Evolutionary conservation across 2,113 vertebrate genomes (phyloP).

Genomic region (Spilogale gracilis): DNA sequence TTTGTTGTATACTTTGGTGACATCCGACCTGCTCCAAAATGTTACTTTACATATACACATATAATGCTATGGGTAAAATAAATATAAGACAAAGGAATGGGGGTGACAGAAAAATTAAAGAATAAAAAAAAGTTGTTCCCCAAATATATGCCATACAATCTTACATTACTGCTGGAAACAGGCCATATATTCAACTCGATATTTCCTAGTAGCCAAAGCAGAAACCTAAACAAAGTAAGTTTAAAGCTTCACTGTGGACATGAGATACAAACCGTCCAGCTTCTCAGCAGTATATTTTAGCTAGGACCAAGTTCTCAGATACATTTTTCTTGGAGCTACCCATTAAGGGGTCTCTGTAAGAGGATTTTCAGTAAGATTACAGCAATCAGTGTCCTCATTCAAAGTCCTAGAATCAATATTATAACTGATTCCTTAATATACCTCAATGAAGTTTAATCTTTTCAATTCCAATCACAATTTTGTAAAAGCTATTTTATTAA

Average conservation of each 20-base stretch:
- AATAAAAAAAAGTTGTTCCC: background rate
- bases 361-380: background rate
- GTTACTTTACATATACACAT: background rate
- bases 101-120: background rate
- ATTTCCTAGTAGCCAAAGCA: background rate
- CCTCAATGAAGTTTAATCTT: background rate
- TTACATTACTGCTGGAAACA: background rate
- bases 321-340: background rate
- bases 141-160: background rate
- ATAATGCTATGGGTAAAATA: background rate
- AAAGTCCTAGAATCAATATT: background rate
- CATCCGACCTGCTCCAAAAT: background rate
- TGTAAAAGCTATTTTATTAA: slow-evolving; percentile 21
- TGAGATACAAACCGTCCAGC: background rate
- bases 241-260: background rate
- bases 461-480: background rate
- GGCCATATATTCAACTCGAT: background rate
- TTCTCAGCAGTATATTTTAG: background rate
- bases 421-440: slow-evolving; percentile 20
- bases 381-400: background rate
- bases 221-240: slow-evolving; percentile 8
- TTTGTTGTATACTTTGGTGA: background rate
- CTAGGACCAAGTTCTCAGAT: background rate
- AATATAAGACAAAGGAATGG: background rate
- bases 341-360: background rate